Percentiles rank a stretch among this genome's conserved stretches.
phyloP scores from a whole-genome alignment of 2,888 invertebrate species.

The Eristalinus aeneus region DNA sequence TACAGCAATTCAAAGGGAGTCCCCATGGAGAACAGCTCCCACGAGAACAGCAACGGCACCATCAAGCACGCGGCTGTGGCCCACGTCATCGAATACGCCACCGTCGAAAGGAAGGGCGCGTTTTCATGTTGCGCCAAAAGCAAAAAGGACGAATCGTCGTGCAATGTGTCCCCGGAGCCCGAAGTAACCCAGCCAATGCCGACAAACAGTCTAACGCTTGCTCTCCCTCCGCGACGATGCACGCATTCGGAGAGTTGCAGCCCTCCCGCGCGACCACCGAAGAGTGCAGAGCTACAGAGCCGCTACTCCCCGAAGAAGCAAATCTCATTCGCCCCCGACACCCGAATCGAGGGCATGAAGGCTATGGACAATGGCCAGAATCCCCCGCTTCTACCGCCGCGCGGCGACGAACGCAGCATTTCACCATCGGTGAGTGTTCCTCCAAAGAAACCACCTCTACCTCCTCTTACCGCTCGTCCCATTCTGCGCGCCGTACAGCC shows the following conservation, averaged over 20 bases:
- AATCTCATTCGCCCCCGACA: conserved; percentile 46
- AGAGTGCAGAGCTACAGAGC: conserved; percentile 81
- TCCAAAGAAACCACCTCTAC: conserved; percentile 88
- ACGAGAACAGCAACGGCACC: neutral
- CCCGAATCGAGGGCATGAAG: conserved; percentile 2
- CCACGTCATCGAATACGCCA: conserved; percentile 87
- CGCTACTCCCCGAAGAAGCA: conserved; percentile 79
- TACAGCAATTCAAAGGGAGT: conserved; percentile 82
- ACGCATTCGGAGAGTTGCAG: conserved; percentile 84
- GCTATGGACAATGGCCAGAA: conserved; percentile 15
- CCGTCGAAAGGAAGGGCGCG: conserved; percentile 87
- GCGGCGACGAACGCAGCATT: conserved; percentile 71
- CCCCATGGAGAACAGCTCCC: conserved; percentile 53
- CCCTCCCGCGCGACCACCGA: conserved; percentile 87
- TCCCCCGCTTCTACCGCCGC: conserved; percentile 77
- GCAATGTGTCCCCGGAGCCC: conserved; percentile 14
- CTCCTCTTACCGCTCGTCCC: conserved; percentile 83
- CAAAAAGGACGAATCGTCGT: conserved; percentile 81
- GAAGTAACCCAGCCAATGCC: conserved; percentile 79
- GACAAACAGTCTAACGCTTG: conserved; percentile 80
- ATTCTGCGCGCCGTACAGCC: conserved; percentile 82
- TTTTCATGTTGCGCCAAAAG: conserved; percentile 87
- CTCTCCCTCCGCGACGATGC: conserved; percentile 84
- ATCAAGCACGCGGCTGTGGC: conserved; percentile 55
- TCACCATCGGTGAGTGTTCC: conserved; percentile 80